These are phyloP conservation scores for Platyrinchus mystaceus DNA, from an alignment of 2,797 vertebrate genomes.

Conservation along the genomic window DNA sequence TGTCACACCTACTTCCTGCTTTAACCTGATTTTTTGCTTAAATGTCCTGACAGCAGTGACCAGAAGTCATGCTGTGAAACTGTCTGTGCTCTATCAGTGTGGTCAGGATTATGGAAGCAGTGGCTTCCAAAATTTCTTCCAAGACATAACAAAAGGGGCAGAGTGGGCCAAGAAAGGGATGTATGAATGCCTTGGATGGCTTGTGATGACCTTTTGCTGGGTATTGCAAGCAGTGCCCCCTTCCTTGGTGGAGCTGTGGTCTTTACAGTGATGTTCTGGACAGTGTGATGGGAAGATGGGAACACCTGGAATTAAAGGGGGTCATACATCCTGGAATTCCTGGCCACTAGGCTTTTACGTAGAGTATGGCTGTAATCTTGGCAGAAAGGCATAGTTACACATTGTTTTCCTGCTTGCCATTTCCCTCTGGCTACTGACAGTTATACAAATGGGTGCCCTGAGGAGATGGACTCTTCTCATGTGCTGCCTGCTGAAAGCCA, in stretches of 20 bases:
- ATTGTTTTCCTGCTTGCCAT: not conserved
- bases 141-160: not conserved
- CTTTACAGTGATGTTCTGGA: not conserved
- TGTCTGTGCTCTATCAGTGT: rapidly evolving
- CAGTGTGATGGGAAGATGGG: not conserved
- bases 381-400: not conserved
- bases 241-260: not conserved
- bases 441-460: not conserved
- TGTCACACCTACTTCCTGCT: not conserved
- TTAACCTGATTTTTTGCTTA: not conserved
- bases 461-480: not conserved
- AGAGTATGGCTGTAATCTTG: not conserved
- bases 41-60: not conserved
- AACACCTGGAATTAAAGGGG: not conserved
- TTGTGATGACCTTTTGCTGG: not conserved
- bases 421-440: not conserved
- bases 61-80: not conserved
- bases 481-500: not conserved
- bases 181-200: not conserved
- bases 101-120: not conserved
- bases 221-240: not conserved
- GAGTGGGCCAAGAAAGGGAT: not conserved
- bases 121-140: not conserved
- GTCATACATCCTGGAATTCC: not conserved
- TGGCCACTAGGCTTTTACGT: not conserved